phyloP scores from a whole-genome alignment of 2,888 invertebrate genomes.

The Xylota segnis region DNA sequence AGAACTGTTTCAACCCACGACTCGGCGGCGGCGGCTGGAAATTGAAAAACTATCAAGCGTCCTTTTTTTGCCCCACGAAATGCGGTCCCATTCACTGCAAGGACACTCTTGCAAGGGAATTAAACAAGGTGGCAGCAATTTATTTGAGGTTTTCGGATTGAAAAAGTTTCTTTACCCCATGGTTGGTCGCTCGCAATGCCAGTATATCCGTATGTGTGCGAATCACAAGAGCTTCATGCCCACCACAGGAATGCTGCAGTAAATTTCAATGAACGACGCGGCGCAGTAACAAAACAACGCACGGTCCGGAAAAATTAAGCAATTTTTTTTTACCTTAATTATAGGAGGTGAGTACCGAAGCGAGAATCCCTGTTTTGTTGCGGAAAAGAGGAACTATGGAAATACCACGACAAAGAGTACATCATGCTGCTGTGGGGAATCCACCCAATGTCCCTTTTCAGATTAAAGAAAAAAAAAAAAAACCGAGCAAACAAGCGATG shows the following conservation, averaged over 20 bases:
- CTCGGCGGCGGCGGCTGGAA: conserved; percentile 57
- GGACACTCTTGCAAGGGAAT: conserved; percentile 35
- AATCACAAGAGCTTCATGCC: conserved; percentile 44
- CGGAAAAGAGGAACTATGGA: conserved; percentile 25
- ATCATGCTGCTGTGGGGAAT: conserved; percentile 16
- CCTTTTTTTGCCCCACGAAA: background rate
- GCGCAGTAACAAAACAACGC: conserved; percentile 57
- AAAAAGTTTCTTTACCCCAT: conserved; percentile 68
- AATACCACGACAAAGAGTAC: conserved; percentile 22
- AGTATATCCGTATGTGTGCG: conserved; percentile 30
- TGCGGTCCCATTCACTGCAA: background rate
- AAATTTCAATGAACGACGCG: conserved; percentile 67
- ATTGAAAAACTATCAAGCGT: conserved; percentile 65
- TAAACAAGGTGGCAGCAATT: conserved; percentile 63
- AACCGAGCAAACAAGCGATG: conserved; percentile 21
- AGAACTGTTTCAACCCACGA: conserved; percentile 60
- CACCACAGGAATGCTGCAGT: conserved; percentile 68
- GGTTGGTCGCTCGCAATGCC: conserved; percentile 21
- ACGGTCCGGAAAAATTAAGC: conserved; percentile 67
- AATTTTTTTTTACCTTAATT: conserved; percentile 69
- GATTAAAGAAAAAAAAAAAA: background rate
- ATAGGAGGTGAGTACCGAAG: conserved; percentile 64
- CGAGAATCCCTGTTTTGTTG: conserved; percentile 55
- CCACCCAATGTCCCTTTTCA: conserved; percentile 25
- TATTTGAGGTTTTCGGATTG: conserved; percentile 75